Conservation (phyloP, 30 jellyfish, hydroid and myxozoan species). For the Cassiopea xamachana region DNA sequence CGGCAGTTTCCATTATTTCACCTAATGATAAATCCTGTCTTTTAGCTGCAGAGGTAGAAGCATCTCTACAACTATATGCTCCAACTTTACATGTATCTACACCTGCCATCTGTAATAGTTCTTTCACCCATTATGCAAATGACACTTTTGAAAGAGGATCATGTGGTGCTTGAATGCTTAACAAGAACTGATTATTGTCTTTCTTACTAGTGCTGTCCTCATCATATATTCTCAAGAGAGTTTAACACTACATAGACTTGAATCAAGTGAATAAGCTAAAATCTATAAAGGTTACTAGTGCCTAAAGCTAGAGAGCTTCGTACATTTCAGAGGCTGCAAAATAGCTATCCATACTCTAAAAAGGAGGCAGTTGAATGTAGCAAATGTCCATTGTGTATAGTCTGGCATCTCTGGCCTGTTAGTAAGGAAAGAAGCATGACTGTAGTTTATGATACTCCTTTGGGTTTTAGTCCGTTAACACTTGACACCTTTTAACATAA, state of each 20-base stretch:
- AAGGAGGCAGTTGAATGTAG: not conserved
- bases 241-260: not conserved
- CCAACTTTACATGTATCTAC: not conserved
- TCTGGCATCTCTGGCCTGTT: conserved; percentile 1
- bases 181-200: too few species aligned
- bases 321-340: not conserved
- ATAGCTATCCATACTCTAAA: not conserved
- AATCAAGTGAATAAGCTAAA: not conserved
- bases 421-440: not conserved
- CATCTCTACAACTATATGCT: not conserved
- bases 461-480: not conserved
- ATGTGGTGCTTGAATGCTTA: not conserved
- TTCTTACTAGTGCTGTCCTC: not conserved
- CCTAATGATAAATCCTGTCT: not conserved
- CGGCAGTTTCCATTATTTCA: not conserved
- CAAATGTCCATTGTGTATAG: not conserved
- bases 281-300: not conserved
- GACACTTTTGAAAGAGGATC: not conserved
- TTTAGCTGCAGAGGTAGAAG: not conserved
- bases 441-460: not conserved
- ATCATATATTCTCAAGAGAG: not conserved
- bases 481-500: not conserved
- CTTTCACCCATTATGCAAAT: not conserved
- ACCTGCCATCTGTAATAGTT: too few species aligned
- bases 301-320: not conserved